Evolutionary conservation across 2,797 vertebrate genomes (phyloP).

Genomic region (Trichosurus vulpecula): DNA sequence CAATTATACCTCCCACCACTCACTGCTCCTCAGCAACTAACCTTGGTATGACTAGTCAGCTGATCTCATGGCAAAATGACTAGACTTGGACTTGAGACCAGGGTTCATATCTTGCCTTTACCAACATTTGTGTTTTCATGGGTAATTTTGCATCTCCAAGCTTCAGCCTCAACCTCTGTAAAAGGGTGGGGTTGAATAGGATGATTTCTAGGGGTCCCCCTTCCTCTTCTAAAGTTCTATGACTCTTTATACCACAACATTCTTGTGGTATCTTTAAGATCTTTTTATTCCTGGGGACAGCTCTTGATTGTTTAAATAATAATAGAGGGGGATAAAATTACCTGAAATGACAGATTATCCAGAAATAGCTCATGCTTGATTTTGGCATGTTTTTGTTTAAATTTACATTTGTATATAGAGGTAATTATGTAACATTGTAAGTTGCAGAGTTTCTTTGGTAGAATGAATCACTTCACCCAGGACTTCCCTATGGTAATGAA

Average conservation of each 20-base stretch:
- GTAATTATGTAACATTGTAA: background rate
- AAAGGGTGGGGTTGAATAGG: background rate
- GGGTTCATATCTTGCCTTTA: background rate
- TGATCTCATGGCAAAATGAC: background rate
- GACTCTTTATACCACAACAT: background rate
- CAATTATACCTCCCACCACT: background rate
- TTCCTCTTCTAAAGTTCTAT: background rate
- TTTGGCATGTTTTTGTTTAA: constrained; percentile 37
- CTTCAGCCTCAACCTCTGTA: background rate
- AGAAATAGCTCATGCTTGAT: constrained; percentile 37
- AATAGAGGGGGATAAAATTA: constrained; percentile 24
- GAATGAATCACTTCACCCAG: background rate
- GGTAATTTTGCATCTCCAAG: background rate
- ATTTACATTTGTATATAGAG: constrained; percentile 33
- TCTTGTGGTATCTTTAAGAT: background rate
- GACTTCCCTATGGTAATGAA: background rate
- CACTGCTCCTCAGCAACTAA: background rate
- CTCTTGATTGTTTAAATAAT: background rate
- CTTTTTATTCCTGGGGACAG: background rate
- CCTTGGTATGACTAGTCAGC: background rate
- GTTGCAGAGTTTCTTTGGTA: background rate
- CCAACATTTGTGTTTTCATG: background rate
- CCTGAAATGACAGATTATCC: constrained; percentile 39
- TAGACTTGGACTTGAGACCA: background rate
- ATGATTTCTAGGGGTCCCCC: background rate